Conservation (phyloP, 2,113 vertebrate genomes). For the Oncorhynchus masou region DNA sequence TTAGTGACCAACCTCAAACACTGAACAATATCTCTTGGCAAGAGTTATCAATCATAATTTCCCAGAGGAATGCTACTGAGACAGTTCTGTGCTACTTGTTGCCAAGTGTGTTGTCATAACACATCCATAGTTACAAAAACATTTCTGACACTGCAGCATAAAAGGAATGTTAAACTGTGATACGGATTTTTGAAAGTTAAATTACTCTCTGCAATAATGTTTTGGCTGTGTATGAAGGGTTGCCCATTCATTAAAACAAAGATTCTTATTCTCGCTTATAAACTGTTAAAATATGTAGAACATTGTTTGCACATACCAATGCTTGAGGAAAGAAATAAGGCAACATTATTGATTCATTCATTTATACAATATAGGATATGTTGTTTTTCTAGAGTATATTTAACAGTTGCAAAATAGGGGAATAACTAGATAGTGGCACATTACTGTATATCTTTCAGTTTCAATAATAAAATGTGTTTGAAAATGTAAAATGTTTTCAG, state of each 20-base stretch:
- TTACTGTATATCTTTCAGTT: constrained; percentile 17
- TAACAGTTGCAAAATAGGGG: constrained; percentile 12
- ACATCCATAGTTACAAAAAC: background rate
- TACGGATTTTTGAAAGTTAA: background rate
- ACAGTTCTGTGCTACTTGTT: background rate
- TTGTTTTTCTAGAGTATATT: constrained; percentile 23
- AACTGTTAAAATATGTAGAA: background rate
- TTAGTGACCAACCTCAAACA: background rate
- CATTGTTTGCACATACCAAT: background rate
- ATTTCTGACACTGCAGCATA: too few species aligned
- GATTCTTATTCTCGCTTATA: too few species aligned
- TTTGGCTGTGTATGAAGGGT: background rate
- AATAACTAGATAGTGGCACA: background rate
- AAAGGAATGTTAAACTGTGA: background rate
- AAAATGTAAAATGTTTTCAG: background rate
- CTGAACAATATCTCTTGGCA: background rate
- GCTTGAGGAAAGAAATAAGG: background rate
- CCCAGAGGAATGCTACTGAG: background rate
- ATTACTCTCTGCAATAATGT: background rate
- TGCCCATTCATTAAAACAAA: background rate
- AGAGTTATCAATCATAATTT: background rate
- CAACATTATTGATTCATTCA: background rate
- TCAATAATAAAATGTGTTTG: constrained; percentile 1
- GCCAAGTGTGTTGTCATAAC: background rate
- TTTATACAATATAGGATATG: constrained; percentile 38